phyloP scores from a whole-genome alignment of 2,888 invertebrate species.

The Cantharis lateralis region DNA sequence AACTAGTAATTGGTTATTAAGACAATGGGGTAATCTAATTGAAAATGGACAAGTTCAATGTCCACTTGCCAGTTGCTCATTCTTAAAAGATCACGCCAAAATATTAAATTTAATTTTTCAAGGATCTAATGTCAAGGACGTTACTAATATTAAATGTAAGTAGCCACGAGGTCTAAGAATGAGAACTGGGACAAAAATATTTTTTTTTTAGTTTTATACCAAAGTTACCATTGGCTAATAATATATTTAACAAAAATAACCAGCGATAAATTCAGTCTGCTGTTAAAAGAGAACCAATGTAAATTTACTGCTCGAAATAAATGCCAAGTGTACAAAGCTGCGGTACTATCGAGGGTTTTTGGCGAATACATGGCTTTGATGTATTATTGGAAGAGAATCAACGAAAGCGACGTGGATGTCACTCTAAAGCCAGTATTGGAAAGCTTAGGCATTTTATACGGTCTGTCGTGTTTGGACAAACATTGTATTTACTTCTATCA shows the following conservation, averaged over 20 bases:
- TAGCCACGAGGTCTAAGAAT: constrained; percentile 5
- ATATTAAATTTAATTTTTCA: constrained; percentile 57
- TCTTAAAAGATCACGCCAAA: constrained; percentile 62
- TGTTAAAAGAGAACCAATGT: constrained; percentile 61
- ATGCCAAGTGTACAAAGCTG: constrained; percentile 80
- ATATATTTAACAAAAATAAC: constrained; percentile 78
- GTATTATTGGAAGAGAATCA: constrained; percentile 59
- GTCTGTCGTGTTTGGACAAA: constrained; percentile 64
- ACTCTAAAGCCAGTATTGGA: constrained; percentile 55
- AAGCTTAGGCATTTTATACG: constrained; percentile 62
- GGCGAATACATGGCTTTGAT: constrained; percentile 70
- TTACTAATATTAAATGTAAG: constrained; percentile 53
- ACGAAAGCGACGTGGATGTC: constrained; percentile 47
- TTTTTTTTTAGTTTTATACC: constrained; percentile 66
- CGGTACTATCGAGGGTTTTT: constrained; percentile 75
- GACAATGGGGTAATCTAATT: constrained; percentile 65
- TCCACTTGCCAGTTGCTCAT: constrained; percentile 73
- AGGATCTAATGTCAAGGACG: constrained; percentile 43
- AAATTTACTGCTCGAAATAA: constrained; percentile 79
- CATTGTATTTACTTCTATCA: constrained; percentile 67
- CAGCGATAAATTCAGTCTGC: constrained; percentile 62
- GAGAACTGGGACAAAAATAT: not conserved
- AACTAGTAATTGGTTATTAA: constrained; percentile 83
- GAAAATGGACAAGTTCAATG: constrained; percentile 60
- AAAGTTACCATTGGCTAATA: constrained; percentile 83